A percentile compares a stretch with the other conserved stretches of the same genome.
Evolutionary conservation across 2,797 vertebrate species (phyloP).

Genomic region (Gymnothorax javanicus): DNA sequence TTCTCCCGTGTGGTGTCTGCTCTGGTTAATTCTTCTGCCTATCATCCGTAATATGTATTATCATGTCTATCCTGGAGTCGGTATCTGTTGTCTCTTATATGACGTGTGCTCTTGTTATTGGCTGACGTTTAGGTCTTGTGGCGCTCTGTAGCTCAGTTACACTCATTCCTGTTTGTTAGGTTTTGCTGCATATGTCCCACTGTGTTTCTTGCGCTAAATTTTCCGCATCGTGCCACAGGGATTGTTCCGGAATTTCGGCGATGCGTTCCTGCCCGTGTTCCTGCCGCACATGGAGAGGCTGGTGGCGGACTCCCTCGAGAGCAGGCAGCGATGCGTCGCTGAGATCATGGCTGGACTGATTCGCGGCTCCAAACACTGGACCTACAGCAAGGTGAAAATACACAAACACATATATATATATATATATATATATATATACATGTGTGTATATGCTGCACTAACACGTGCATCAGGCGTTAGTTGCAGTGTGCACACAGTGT

Average conservation of each 20-base stretch:
- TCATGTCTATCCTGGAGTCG: no score
- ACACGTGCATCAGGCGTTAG: no score
- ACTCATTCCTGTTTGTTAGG: background rate
- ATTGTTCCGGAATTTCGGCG: slow-evolving; percentile 91
- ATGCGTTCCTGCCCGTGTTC: slow-evolving; percentile 85
- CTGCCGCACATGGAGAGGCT: slow-evolving; percentile 89
- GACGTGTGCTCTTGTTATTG: background rate
- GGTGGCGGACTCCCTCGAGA: slow-evolving; percentile 91
- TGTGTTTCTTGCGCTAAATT: background rate
- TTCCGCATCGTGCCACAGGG: slow-evolving; percentile 69
- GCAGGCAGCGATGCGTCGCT: slow-evolving; percentile 91
- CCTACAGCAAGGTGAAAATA: slow-evolving; percentile 64
- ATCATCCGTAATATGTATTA: no score
- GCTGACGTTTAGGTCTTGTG: background rate
- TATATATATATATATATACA: background rate
- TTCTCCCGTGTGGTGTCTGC: no score
- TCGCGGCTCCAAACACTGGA: slow-evolving; percentile 94
- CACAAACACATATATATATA: background rate
- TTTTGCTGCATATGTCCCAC: background rate
- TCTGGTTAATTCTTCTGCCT: background rate
- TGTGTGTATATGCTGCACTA: no score
- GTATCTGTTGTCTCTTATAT: no score
- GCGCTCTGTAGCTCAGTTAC: background rate
- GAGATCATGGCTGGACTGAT: slow-evolving; percentile 96
- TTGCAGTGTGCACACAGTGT: background rate